These are phyloP conservation scores for Drosophila saltans DNA, from an alignment of 1,140 invertebrate genomes.

Conservation along the genomic window DNA sequence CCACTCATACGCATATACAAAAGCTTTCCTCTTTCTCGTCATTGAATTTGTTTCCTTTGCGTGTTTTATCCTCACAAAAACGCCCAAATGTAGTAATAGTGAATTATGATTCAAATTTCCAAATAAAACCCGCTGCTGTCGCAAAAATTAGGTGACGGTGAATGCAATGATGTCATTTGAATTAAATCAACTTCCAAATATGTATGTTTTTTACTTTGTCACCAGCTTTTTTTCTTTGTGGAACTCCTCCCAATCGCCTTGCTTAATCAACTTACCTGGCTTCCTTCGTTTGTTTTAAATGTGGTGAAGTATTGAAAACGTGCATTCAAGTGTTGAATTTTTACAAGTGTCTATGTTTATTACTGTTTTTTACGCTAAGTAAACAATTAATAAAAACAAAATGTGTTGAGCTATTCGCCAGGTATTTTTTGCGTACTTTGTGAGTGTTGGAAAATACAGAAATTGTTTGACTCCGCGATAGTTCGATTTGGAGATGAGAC, in stretches of 20 bases:
- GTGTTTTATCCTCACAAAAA: conserved; percentile 65
- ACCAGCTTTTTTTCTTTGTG: conserved; percentile 3
- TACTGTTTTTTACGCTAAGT: conserved; percentile 1
- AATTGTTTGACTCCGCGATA: background rate
- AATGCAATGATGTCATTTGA: conserved; percentile 71
- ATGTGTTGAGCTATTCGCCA: conserved; percentile 4
- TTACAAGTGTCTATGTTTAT: background rate
- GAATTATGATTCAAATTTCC: conserved; percentile 60
- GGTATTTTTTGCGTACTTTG: background rate
- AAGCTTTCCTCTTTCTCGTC: conserved; percentile 23
- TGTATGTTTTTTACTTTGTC: conserved; percentile 25
- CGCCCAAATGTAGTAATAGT: conserved; percentile 25
- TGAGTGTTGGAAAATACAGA: conserved; percentile 13
- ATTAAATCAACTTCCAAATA: conserved; percentile 49
- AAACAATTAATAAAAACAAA: conserved; percentile 16
- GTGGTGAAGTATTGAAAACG: background rate
- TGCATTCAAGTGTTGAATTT: background rate
- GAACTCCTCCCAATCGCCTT: background rate
- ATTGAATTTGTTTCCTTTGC: conserved; percentile 56
- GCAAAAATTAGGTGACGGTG: conserved; percentile 39
- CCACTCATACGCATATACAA: conserved; percentile 17
- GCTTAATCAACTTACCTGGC: background rate
- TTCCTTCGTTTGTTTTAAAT: background rate
- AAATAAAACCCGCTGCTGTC: conserved; percentile 60
- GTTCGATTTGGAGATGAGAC: background rate